Percentiles rank a stretch among this genome's conserved stretches.
These are phyloP conservation scores for Pollenia angustigena DNA, from an alignment of 2,888 invertebrate genomes.

Conservation along the genomic window DNA sequence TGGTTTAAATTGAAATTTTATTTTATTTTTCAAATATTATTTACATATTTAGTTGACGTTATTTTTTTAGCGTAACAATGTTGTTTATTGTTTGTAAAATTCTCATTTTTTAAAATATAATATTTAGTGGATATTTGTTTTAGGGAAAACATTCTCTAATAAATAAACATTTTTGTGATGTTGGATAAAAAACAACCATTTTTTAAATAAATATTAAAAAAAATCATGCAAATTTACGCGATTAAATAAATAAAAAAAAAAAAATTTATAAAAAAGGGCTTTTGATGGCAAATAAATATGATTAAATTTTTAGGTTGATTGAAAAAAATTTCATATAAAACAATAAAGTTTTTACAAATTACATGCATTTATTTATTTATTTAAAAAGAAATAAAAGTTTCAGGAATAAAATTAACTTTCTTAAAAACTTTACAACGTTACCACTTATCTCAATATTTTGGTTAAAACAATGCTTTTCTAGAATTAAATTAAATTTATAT, in stretches of 20 bases:
- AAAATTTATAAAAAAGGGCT: no score
- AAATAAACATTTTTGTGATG: constrained; percentile 33
- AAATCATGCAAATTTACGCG: neutral
- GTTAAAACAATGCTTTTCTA: neutral
- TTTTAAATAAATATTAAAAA: constrained; percentile 13
- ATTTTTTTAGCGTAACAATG: neutral
- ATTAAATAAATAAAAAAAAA: no score
- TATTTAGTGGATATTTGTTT: constrained; percentile 51
- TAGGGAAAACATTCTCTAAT: constrained; percentile 2
- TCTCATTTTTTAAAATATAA: constrained; percentile 26
- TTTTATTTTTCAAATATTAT: neutral
- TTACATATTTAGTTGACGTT: constrained; percentile 25
- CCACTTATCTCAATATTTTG: neutral
- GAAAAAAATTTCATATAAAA: no score
- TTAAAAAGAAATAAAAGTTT: no score
- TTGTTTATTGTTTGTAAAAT: constrained; percentile 54
- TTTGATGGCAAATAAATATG: no score
- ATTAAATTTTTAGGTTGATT: no score
- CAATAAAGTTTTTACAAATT: no score
- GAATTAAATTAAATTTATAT: constrained; percentile 31
- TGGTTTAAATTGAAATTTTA: neutral
- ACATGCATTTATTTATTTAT: no score
- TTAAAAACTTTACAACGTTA: neutral
- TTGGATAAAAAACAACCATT: constrained; percentile 6
- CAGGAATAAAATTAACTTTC: no score